Conservation (phyloP, 2,113 vertebrate genomes). For the Neogobius melanostomus region DNA sequence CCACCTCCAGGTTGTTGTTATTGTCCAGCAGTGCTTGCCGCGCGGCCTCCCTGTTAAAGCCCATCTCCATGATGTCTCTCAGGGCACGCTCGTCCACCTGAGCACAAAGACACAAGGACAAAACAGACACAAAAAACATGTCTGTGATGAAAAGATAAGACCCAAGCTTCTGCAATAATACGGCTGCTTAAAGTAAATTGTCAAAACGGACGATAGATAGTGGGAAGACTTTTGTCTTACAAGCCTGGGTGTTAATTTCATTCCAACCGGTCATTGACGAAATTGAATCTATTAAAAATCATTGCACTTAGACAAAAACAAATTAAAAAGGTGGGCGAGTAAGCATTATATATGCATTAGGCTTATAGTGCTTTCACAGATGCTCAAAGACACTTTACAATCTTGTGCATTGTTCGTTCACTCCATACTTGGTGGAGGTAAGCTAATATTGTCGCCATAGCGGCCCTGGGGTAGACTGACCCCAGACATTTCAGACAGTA, state of each 20-base stretch:
- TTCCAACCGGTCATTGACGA: neutral
- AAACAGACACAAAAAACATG: neutral
- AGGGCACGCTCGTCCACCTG: constrained; percentile 96
- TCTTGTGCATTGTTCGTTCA: too few relatives aligned
- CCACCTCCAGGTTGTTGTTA: constrained; percentile 92
- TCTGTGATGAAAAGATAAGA: neutral
- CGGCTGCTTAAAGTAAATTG: neutral
- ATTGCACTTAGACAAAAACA: constrained; percentile 3
- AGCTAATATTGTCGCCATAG: too few relatives aligned
- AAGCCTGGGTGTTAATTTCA: neutral
- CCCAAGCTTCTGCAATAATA: neutral
- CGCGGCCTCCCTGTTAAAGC: constrained; percentile 92
- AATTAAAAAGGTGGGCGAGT: constrained; percentile 22
- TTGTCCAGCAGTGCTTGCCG: constrained; percentile 95
- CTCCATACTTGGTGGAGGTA: too few relatives aligned
- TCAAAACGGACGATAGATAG: neutral
- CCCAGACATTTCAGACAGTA: too few relatives aligned
- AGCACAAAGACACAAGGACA: neutral
- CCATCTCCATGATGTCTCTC: constrained; percentile 97
- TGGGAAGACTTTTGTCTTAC: neutral
- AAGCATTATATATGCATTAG: constrained; percentile 2
- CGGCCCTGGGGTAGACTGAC: too few relatives aligned
- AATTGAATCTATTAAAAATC: neutral
- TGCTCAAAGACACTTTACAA: too few relatives aligned
- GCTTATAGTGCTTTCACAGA: too few relatives aligned